These are phyloP conservation scores for Cheilosia scutellata DNA, from an alignment of 2,888 invertebrate species.

Conservation along the genomic window DNA sequence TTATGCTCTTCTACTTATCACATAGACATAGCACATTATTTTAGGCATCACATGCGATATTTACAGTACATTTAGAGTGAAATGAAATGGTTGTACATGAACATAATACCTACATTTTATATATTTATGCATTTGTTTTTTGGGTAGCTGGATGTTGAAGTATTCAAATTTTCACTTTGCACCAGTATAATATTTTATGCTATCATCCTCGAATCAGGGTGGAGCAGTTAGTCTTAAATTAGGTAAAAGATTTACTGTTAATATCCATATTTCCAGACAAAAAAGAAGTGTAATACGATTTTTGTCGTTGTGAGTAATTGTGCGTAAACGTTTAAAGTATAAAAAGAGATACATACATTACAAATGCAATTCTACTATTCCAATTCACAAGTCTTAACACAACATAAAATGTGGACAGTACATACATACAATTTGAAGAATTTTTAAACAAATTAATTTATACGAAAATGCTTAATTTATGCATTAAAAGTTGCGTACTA, in stretches of 20 bases:
- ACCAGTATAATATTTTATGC: slow-evolving; percentile 28
- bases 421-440: too few species aligned
- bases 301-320: not conserved
- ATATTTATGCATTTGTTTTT: slow-evolving; percentile 8
- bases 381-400: too few species aligned
- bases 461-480: too few species aligned
- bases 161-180: slow-evolving; percentile 35
- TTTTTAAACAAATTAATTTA: too few species aligned
- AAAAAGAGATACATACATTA: too few species aligned
- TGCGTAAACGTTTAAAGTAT: not conserved
- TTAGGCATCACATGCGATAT: slow-evolving; percentile 40
- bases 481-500: too few species aligned
- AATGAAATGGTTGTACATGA: slow-evolving; percentile 50
- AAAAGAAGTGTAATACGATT: not conserved
- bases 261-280: slow-evolving; percentile 11
- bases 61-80: slow-evolving; percentile 57
- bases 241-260: not conserved
- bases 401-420: too few species aligned
- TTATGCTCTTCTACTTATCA: slow-evolving; percentile 41
- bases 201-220: slow-evolving; percentile 25
- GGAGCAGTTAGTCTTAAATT: not conserved
- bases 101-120: not conserved
- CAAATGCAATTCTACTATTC: too few species aligned
- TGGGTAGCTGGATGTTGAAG: slow-evolving; percentile 29
- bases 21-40: slow-evolving; percentile 35